These are phyloP conservation scores for Sebastiscus albofasciatus DNA, from an alignment of 2,797 vertebrate genomes.

Conservation along the genomic window DNA sequence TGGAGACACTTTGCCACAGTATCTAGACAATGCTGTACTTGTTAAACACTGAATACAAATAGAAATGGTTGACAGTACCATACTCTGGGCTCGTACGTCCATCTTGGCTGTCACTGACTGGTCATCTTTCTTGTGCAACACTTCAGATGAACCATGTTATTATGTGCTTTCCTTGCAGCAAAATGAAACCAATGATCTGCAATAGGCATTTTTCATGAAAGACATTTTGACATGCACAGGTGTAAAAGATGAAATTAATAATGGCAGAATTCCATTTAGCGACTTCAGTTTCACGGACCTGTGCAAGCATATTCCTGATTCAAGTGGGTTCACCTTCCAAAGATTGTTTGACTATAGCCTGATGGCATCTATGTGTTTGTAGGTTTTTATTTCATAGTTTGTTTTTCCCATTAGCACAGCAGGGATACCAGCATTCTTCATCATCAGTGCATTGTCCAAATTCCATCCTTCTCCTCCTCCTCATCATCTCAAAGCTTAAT, in stretches of 20 bases:
- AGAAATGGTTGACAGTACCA: neutral
- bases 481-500: neutral
- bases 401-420: constrained; percentile 1
- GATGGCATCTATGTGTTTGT: neutral
- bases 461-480: neutral
- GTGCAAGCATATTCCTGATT: neutral
- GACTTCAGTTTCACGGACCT: neutral
- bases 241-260: too few relatives aligned
- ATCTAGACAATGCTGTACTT: too few relatives aligned
- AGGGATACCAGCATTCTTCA: neutral
- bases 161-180: too few relatives aligned
- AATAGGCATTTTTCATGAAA: too few relatives aligned
- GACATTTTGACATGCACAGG: too few relatives aligned
- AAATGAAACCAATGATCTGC: too few relatives aligned
- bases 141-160: too few relatives aligned
- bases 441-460: neutral
- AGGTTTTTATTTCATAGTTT: neutral
- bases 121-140: too few relatives aligned
- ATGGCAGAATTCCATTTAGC: neutral
- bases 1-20: too few relatives aligned
- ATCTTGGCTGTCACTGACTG: too few relatives aligned
- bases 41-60: neutral
- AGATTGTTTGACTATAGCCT: neutral
- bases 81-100: neutral
- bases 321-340: neutral